Evolutionary conservation across 1,140 invertebrate species (phyloP).

Genomic region (Bombus turneri): DNA sequence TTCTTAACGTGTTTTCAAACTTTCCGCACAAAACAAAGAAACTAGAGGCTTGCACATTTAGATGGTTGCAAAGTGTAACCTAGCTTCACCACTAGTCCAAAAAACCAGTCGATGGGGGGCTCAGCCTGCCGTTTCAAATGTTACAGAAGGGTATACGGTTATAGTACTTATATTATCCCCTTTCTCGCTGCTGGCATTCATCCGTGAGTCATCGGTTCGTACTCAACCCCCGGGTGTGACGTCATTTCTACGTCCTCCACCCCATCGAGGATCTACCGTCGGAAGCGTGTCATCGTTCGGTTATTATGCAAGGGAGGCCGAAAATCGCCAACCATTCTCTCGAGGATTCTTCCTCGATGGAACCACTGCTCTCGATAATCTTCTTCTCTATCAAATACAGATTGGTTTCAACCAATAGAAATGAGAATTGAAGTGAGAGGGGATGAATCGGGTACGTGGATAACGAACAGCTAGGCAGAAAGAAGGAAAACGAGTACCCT

Average conservation of each 20-base stretch:
- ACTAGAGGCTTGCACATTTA: not conserved
- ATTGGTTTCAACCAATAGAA: not conserved
- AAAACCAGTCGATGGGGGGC: not conserved
- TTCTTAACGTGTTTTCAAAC: not conserved
- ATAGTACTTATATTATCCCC: slow-evolving; percentile 43
- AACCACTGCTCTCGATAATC: not conserved
- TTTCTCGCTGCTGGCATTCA: slow-evolving; percentile 48
- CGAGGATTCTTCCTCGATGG: slow-evolving; percentile 15
- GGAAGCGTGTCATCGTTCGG: slow-evolving; percentile 67
- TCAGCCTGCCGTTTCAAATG: slow-evolving; percentile 40
- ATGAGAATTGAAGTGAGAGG: too few relatives aligned
- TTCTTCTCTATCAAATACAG: not conserved
- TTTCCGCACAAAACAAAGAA: not conserved
- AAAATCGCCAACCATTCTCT: not conserved
- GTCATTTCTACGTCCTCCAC: slow-evolving; percentile 61
- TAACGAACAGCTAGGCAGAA: not conserved
- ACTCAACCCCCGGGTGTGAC: slow-evolving; percentile 66
- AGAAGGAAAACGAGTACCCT: not conserved
- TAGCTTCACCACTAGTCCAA: not conserved
- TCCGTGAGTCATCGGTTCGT: slow-evolving; percentile 73
- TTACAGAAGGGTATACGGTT: slow-evolving; percentile 65
- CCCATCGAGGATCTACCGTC: not conserved
- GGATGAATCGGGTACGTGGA: not conserved
- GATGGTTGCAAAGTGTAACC: slow-evolving; percentile 5
- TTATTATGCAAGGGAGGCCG: slow-evolving; percentile 70